Percentiles rank a stretch among this genome's conserved stretches.
Evolutionary conservation across 2,113 vertebrate genomes (phyloP).

Genomic region (Eulemur macaco): DNA sequence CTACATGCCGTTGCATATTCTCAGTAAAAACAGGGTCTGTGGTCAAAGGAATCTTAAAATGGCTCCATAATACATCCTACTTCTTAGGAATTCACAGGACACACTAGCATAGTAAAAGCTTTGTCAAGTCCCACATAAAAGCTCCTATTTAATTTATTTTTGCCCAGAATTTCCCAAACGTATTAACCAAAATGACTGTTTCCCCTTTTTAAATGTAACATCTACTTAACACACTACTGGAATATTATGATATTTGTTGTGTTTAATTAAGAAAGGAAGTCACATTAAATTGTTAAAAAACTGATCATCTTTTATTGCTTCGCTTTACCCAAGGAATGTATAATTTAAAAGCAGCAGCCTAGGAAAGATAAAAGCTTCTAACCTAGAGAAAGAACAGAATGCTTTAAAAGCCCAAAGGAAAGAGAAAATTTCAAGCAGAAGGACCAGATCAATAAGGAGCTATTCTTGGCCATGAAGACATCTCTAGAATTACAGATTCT

Average conservation of each 20-base stretch:
- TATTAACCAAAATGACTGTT: not conserved
- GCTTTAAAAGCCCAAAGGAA: conserved; percentile 38
- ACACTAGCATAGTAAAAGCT: not conserved
- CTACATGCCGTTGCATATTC: not conserved
- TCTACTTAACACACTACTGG: not conserved
- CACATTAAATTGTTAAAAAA: conserved; percentile 41
- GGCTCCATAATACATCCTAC: not conserved
- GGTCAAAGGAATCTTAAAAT: not conserved
- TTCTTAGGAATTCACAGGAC: not conserved
- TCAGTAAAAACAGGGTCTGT: not conserved
- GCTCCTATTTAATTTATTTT: conserved; percentile 3
- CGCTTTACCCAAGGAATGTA: not conserved
- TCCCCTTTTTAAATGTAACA: not conserved
- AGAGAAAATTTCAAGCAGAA: conserved; percentile 40
- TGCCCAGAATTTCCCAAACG: not conserved
- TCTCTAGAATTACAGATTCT: conserved; percentile 52
- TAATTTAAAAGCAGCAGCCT: conserved; percentile 29
- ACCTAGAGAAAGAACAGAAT: conserved; percentile 20
- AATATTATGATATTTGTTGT: not conserved
- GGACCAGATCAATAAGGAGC: conserved; percentile 51
- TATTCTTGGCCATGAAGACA: conserved; percentile 42
- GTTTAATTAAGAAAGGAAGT: conserved; percentile 47
- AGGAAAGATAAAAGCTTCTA: not conserved
- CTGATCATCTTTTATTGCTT: not conserved
- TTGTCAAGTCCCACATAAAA: not conserved